phyloP scores from a whole-genome alignment of 2,888 invertebrate genomes.

The Schizaphis graminum region DNA sequence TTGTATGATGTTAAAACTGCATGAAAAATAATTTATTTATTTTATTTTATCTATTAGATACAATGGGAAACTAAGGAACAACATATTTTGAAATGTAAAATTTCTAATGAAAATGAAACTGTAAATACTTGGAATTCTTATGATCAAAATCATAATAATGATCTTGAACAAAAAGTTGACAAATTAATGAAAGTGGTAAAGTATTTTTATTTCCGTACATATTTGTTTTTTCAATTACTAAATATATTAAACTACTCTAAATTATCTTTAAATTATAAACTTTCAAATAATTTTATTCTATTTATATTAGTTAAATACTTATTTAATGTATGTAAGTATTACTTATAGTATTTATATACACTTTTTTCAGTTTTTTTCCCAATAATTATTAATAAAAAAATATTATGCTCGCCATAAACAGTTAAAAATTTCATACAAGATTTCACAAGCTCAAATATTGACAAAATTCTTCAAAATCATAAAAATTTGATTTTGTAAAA shows the following conservation, averaged over 20 bases:
- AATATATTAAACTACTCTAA: neutral
- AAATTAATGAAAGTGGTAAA: constrained; percentile 52
- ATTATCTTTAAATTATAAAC: neutral
- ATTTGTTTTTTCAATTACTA: neutral
- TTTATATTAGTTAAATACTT: neutral
- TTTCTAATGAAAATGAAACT: constrained; percentile 21
- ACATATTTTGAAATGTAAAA: constrained; percentile 60
- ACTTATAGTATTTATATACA: neutral
- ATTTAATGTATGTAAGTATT: neutral
- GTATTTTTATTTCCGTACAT: constrained; percentile 3
- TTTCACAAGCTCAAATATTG: neutral
- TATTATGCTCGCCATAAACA: neutral
- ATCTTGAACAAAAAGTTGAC: constrained; percentile 58
- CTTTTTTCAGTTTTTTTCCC: neutral
- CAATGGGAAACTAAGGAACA: constrained; percentile 57
- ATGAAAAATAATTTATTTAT: neutral
- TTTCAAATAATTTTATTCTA: neutral
- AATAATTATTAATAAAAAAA: neutral
- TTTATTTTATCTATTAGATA: constrained; percentile 12
- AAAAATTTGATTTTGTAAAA: neutral
- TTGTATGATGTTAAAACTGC: neutral
- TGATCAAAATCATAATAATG: constrained; percentile 28
- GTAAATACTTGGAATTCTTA: constrained; percentile 9
- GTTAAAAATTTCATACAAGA: neutral
- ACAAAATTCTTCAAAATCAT: neutral